Percentiles rank a stretch among this genome's conserved stretches.
Evolutionary conservation across 2,888 invertebrate genomes (phyloP).

Genomic region (Lasioglossum vierecki): DNA sequence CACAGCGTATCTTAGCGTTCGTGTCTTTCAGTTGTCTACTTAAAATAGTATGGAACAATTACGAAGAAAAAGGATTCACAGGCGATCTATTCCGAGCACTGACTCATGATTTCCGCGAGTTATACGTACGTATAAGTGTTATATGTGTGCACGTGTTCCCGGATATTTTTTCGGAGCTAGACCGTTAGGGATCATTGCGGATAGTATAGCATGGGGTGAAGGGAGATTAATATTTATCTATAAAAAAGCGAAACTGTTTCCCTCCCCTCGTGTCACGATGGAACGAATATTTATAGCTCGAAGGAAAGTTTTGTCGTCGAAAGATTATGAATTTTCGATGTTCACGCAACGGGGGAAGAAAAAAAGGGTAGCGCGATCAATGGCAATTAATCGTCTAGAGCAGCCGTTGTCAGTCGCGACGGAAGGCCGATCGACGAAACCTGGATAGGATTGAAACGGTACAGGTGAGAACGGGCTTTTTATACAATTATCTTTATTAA

Average conservation of each 20-base stretch:
- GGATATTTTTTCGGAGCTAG: background rate
- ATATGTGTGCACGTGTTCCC: background rate
- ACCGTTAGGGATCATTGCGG: background rate
- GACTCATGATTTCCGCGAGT: slow-evolving; percentile 20
- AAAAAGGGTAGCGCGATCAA: background rate
- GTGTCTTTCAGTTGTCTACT: background rate
- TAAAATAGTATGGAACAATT: slow-evolving; percentile 3
- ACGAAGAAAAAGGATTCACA: slow-evolving; percentile 8
- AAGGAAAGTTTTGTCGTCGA: background rate
- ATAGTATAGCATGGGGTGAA: background rate
- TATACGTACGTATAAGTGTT: no score
- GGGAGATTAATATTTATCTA: background rate
- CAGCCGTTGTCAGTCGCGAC: background rate
- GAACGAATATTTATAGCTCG: background rate
- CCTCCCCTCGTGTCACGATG: background rate
- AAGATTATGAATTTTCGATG: background rate
- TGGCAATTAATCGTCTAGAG: background rate
- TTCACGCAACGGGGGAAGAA: no score
- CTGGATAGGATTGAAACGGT: background rate
- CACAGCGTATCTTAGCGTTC: background rate
- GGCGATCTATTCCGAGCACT: slow-evolving; percentile 34
- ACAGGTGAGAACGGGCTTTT: slow-evolving; percentile 24
- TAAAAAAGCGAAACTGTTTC: background rate
- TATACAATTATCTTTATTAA: slow-evolving; percentile 69
- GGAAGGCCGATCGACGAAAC: background rate